phyloP scores from a whole-genome alignment of 2,797 vertebrate species.

The Pyrocephalus nanus region DNA sequence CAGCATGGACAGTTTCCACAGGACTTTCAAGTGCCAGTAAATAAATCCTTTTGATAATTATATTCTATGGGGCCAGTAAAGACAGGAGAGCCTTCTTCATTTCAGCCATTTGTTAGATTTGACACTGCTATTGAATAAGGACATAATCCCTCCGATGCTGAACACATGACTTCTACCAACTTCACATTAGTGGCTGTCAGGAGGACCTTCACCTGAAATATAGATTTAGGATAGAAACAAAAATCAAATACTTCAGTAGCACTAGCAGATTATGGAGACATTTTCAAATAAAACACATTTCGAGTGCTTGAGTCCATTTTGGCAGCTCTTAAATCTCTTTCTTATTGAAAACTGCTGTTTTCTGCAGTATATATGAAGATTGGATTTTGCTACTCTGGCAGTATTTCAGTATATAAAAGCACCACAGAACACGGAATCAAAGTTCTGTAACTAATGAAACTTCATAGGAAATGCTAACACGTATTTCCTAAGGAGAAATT shows the following conservation, averaged over 20 bases:
- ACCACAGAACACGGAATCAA: neutral
- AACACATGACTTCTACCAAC: neutral
- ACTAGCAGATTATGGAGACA: neutral
- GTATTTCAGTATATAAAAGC: neutral
- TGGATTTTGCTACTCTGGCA: neutral
- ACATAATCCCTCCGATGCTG: neutral
- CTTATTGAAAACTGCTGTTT: constrained; percentile 3
- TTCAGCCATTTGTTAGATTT: neutral
- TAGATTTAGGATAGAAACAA: neutral
- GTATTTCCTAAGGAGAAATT: neutral
- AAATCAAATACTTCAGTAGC: neutral
- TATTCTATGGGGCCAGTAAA: neutral
- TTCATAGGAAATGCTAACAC: neutral
- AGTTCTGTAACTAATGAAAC: neutral
- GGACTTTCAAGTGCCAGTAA: neutral
- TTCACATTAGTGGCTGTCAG: neutral
- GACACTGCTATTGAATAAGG: neutral
- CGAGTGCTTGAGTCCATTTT: neutral
- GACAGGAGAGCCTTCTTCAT: neutral
- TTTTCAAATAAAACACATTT: constrained; percentile 3
- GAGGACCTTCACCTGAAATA: neutral
- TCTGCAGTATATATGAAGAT: neutral
- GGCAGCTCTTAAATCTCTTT: neutral
- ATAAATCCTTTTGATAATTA: neutral
- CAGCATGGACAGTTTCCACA: neutral